Evolutionary conservation across 2,113 vertebrate species (phyloP).

Genomic region (Oryzias javanicus): DNA sequence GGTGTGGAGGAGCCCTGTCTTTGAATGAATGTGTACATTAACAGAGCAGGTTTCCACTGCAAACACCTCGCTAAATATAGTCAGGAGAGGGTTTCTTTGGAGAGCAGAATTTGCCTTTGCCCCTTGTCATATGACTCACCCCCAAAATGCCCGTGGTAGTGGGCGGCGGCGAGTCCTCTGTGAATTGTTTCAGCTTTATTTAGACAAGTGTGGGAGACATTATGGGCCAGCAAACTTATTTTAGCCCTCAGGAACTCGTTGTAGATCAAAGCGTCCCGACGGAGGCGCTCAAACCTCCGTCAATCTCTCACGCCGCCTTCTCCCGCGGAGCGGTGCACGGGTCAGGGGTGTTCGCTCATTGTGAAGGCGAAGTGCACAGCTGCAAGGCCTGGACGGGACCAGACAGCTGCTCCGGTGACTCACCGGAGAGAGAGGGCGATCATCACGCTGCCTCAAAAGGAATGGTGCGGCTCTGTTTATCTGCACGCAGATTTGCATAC

Average conservation of each 20-base stretch:
- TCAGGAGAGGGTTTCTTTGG: background rate
- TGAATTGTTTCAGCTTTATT: conserved; percentile 29
- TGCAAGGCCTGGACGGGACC: conserved; percentile 48
- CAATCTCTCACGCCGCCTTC: conserved; percentile 29
- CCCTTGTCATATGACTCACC: conserved; percentile 5
- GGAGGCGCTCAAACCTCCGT: conserved; percentile 13
- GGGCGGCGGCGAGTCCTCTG: conserved; percentile 13
- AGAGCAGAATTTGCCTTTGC: conserved; percentile 17
- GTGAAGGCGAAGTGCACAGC: conserved; percentile 59
- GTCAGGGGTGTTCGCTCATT: conserved; percentile 54
- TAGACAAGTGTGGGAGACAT: conserved; percentile 11
- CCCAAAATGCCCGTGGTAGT: background rate
- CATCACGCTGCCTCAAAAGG: conserved; percentile 60
- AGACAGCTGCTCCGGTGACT: conserved; percentile 69
- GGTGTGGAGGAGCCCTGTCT: conserved; percentile 29
- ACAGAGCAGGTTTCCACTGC: conserved; percentile 23
- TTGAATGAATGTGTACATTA: conserved; percentile 19
- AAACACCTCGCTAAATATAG: background rate
- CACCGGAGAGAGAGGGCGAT: conserved; percentile 49
- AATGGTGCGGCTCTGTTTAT: conserved; percentile 33
- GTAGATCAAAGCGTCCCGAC: conserved; percentile 32
- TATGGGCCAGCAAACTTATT: conserved; percentile 35
- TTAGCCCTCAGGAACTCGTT: conserved; percentile 27
- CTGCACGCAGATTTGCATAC: conserved; percentile 13
- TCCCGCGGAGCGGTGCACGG: conserved; percentile 1